phyloP scores from a whole-genome alignment of 2,888 invertebrate genomes.

The Incurvaria masculella region DNA sequence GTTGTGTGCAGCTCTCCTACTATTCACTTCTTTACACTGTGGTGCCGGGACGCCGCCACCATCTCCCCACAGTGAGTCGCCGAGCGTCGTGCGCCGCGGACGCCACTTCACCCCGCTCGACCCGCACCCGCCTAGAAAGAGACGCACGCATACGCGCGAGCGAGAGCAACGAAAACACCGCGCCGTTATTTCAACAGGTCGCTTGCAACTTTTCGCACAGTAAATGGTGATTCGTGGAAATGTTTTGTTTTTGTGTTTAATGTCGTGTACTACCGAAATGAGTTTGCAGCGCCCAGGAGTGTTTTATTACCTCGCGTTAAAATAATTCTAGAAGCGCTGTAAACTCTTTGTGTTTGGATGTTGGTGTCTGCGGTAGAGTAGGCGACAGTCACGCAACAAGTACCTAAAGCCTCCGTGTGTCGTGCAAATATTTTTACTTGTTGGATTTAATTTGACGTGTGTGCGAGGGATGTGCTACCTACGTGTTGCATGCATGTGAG shows the following conservation, averaged over 20 bases:
- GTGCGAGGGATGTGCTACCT: too few relatives aligned
- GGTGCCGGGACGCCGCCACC: neutral
- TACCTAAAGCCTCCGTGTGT: neutral
- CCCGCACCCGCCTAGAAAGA: neutral
- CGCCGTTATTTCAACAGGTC: neutral
- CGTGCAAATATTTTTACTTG: neutral
- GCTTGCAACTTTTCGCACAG: neutral
- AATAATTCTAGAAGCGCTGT: too few relatives aligned
- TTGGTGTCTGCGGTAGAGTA: too few relatives aligned
- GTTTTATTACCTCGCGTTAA: too few relatives aligned
- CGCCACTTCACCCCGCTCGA: neutral
- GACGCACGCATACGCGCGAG: neutral
- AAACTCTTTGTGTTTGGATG: too few relatives aligned
- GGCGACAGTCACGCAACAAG: neutral
- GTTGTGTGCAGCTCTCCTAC: too few relatives aligned
- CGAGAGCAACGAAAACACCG: neutral
- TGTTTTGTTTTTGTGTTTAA: too few relatives aligned
- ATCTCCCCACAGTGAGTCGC: neutral
- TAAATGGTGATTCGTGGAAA: neutral
- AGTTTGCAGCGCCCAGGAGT: too few relatives aligned
- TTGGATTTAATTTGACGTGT: neutral
- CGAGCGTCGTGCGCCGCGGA: neutral
- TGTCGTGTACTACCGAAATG: too few relatives aligned
- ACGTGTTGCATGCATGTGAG: too few relatives aligned
- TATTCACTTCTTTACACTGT: too few relatives aligned